These are phyloP conservation scores for Gadus macrocephalus DNA, from an alignment of 2,113 vertebrate species.

Conservation along the genomic window DNA sequence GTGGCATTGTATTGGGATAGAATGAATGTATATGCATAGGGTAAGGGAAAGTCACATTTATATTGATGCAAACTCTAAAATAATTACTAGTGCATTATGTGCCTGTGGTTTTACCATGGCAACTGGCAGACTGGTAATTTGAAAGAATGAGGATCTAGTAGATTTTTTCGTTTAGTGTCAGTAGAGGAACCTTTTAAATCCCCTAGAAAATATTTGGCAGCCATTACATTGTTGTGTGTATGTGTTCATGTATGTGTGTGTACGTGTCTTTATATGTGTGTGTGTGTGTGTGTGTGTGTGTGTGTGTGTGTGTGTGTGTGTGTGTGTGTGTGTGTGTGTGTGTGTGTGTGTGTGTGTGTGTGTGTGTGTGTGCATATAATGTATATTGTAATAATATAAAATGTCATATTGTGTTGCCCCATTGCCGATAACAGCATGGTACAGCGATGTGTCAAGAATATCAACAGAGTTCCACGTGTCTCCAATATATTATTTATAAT, in stretches of 20 bases:
- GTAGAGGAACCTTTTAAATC: not conserved
- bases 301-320: slow-evolving; percentile 4
- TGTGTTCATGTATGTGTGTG: not conserved
- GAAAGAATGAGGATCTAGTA: not conserved
- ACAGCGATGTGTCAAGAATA: too few relatives aligned
- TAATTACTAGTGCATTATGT: slow-evolving; percentile 23
- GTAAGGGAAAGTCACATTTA: too few relatives aligned
- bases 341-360: slow-evolving; percentile 2
- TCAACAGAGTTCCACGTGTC: too few relatives aligned
- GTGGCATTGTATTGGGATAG: too few relatives aligned
- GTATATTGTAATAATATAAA: not conserved
- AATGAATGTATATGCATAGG: too few relatives aligned
- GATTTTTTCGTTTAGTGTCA: slow-evolving; percentile 7
- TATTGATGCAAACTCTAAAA: too few relatives aligned
- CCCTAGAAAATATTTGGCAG: not conserved
- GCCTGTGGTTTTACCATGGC: slow-evolving; percentile 11
- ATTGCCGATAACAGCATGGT: too few relatives aligned
- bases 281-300: slow-evolving; percentile 3
- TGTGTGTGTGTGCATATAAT: not conserved
- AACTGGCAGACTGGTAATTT: not conserved
- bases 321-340: slow-evolving; percentile 4
- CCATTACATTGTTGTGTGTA: too few relatives aligned
- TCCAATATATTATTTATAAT: too few relatives aligned
- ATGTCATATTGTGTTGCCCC: too few relatives aligned
- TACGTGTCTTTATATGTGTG: not conserved